Evolutionary conservation across 2,888 invertebrate genomes (phyloP).

Genomic region (Tipula vernalis): DNA sequence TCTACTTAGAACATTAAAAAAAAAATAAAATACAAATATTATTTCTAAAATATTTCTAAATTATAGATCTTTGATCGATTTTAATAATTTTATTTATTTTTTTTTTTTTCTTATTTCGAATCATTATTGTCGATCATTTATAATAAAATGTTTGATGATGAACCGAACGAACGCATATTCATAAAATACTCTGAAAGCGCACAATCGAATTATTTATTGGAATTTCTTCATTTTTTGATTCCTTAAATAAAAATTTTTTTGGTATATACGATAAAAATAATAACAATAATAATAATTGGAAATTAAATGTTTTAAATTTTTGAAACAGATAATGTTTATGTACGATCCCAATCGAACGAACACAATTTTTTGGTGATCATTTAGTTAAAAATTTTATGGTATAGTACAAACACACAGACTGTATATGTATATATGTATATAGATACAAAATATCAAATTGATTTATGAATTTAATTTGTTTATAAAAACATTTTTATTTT

Average conservation of each 20-base stretch:
- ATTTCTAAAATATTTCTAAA: background rate
- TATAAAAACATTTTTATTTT: background rate
- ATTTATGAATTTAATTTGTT: conserved; percentile 4
- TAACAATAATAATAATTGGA: background rate
- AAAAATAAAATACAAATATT: background rate
- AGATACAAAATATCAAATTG: background rate
- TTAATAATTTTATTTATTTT: background rate
- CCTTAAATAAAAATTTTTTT: background rate
- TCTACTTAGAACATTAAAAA: background rate
- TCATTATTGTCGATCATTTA: conserved; percentile 4
- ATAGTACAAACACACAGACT: background rate
- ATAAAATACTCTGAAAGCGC: background rate
- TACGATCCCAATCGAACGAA: background rate
- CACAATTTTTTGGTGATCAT: background rate
- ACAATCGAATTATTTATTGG: background rate
- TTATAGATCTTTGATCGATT: background rate
- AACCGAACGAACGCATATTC: background rate
- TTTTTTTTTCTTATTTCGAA: background rate
- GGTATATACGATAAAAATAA: background rate
- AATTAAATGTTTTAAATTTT: background rate
- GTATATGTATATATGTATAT: background rate
- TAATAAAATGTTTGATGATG: background rate
- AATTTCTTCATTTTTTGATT: background rate
- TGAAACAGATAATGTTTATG: background rate
- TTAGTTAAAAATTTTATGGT: background rate